Percentiles rank a stretch among this genome's conserved stretches.
Conservation (phyloP, 2,113 vertebrate species). For the Colinus virginianus region DNA sequence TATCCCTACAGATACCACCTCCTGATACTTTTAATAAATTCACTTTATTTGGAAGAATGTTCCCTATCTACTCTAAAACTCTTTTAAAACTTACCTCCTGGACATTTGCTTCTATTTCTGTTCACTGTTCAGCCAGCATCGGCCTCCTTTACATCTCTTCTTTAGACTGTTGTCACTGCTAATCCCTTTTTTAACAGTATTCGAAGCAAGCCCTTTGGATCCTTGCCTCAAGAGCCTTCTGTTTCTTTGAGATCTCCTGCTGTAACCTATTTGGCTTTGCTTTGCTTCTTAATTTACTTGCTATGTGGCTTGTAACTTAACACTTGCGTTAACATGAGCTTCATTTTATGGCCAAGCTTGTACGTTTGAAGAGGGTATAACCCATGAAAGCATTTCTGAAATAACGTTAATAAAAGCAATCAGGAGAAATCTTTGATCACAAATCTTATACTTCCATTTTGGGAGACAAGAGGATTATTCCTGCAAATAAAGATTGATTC, state of each 20-base stretch:
- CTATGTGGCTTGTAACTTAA: background rate
- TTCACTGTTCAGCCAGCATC: background rate
- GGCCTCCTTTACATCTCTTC: background rate
- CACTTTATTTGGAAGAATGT: background rate
- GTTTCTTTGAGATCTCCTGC: background rate
- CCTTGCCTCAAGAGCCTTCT: background rate
- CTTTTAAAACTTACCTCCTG: background rate
- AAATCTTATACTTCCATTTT: background rate
- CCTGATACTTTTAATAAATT: slow-evolving; percentile 20
- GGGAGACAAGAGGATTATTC: background rate
- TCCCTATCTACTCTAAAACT: background rate
- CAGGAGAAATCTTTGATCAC: background rate
- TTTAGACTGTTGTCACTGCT: background rate
- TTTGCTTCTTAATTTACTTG: background rate
- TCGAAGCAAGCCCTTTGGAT: background rate
- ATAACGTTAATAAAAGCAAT: background rate
- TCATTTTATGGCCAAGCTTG: background rate
- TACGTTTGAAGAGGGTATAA: background rate
- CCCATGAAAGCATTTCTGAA: background rate
- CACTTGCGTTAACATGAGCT: background rate
- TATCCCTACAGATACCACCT: background rate
- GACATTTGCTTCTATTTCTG: slow-evolving; percentile 23
- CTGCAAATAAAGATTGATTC: background rate
- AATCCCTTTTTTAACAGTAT: background rate
- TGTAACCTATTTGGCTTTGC: background rate